A percentile compares a stretch with the other conserved stretches of the same genome.
Conservation (phyloP, 2,797 vertebrate genomes). For the Thripadectes ignobilis region DNA sequence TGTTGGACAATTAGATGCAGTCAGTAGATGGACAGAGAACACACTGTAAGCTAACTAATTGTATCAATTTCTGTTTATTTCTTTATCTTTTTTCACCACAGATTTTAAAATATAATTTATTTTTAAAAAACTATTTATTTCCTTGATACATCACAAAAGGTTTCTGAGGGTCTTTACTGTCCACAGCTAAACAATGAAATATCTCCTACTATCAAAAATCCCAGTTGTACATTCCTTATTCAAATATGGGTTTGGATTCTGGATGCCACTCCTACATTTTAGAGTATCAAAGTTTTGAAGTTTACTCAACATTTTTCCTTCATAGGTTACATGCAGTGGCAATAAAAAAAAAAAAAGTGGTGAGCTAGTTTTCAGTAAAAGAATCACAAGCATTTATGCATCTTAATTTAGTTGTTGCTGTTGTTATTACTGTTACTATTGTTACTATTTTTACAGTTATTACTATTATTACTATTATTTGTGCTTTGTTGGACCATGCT, state of each 20-base stretch:
- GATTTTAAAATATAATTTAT: not conserved
- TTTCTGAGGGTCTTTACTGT: not conserved
- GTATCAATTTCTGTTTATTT: not conserved
- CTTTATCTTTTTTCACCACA: not conserved
- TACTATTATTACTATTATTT: not conserved
- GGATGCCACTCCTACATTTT: not conserved
- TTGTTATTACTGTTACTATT: no score
- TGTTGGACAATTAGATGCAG: not conserved
- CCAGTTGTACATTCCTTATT: not conserved
- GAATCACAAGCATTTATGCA: not conserved
- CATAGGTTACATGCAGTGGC: not conserved
- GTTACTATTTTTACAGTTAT: not conserved
- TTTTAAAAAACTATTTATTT: rapidly evolving
- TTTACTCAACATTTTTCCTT: not conserved
- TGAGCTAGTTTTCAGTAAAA: not conserved
- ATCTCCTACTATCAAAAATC: not conserved
- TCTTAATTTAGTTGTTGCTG: not conserved
- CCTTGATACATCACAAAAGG: not conserved
- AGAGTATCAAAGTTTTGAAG: not conserved
- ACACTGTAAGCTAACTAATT: not conserved
- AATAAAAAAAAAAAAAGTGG: not conserved
- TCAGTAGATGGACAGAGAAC: not conserved
- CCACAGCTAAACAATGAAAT: not conserved
- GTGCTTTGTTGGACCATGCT: not conserved
- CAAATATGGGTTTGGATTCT: not conserved